Evolutionary conservation across 2,113 vertebrate species (phyloP).

Genomic region (Miniopterus natalensis): DNA sequence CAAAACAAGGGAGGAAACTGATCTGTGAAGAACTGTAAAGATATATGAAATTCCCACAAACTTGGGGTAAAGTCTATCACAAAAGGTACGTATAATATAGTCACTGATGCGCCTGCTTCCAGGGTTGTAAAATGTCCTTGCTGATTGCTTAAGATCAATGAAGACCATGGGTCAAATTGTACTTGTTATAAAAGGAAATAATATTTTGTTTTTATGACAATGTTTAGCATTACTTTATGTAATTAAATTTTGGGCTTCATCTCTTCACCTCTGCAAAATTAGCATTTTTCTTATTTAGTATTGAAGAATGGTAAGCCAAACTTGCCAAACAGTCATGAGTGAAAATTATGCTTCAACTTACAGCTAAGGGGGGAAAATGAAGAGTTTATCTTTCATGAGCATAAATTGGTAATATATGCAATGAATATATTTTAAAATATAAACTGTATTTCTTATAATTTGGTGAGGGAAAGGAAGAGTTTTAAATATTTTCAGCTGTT

Average conservation of each 20-base stretch:
- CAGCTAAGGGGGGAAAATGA: not conserved
- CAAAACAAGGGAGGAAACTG: slow-evolving; percentile 78
- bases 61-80: slow-evolving; percentile 28
- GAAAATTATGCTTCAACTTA: slow-evolving; percentile 25
- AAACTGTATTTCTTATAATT: not conserved
- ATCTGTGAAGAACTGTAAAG: slow-evolving; percentile 83
- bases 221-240: not conserved
- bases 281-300: slow-evolving; percentile 23
- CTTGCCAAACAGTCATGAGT: not conserved
- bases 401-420: not conserved
- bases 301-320: slow-evolving; percentile 33
- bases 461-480: not conserved
- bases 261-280: not conserved
- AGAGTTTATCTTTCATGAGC: not conserved
- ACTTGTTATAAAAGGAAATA: not conserved
- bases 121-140: not conserved
- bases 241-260: not conserved
- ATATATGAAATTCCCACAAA: slow-evolving; percentile 46
- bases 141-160: not conserved
- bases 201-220: not conserved
- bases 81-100: slow-evolving; percentile 66
- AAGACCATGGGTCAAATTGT: not conserved
- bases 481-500: not conserved
- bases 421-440: slow-evolving; percentile 38
- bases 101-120: not conserved